phyloP scores from a whole-genome alignment of 2,888 invertebrate genomes.

The Opisthograptis luteolata region DNA sequence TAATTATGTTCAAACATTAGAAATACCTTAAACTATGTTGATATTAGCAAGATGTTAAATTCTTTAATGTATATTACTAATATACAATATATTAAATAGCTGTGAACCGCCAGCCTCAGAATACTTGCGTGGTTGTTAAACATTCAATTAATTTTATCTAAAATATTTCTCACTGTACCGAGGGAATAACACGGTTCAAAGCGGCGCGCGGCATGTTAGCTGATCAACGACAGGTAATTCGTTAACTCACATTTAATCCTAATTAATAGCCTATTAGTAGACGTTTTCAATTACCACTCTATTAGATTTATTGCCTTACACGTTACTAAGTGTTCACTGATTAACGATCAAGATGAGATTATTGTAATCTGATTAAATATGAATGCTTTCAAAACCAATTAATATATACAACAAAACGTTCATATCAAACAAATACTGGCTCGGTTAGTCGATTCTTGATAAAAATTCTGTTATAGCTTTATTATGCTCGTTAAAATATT shows the following conservation, averaged over 20 bases:
- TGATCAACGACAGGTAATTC: constrained; percentile 64
- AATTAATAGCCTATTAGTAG: constrained; percentile 78
- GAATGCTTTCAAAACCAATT: constrained; percentile 39
- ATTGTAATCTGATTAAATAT: constrained; percentile 59
- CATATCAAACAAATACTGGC: constrained; percentile 19
- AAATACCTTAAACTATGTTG: background rate
- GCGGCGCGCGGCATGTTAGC: constrained; percentile 43
- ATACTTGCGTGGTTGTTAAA: constrained; percentile 19
- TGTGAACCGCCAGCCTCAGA: constrained; percentile 10
- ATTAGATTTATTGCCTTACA: constrained; percentile 65
- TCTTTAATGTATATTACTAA: background rate
- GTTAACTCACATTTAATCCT: constrained; percentile 72
- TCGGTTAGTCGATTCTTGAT: constrained; percentile 12
- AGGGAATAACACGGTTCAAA: constrained; percentile 44
- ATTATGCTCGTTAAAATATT: constrained; percentile 20
- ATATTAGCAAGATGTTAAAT: background rate
- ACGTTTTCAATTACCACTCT: constrained; percentile 76
- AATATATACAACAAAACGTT: constrained; percentile 32
- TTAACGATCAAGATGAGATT: constrained; percentile 53
- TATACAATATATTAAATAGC: constrained; percentile 6
- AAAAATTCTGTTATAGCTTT: constrained; percentile 24
- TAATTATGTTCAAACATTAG: background rate
- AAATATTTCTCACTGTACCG: constrained; percentile 20
- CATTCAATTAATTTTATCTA: constrained; percentile 31
- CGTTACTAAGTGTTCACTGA: constrained; percentile 59